These are phyloP conservation scores for Columba guinea DNA, from an alignment of 2,797 vertebrate species.

Conservation along the genomic window DNA sequence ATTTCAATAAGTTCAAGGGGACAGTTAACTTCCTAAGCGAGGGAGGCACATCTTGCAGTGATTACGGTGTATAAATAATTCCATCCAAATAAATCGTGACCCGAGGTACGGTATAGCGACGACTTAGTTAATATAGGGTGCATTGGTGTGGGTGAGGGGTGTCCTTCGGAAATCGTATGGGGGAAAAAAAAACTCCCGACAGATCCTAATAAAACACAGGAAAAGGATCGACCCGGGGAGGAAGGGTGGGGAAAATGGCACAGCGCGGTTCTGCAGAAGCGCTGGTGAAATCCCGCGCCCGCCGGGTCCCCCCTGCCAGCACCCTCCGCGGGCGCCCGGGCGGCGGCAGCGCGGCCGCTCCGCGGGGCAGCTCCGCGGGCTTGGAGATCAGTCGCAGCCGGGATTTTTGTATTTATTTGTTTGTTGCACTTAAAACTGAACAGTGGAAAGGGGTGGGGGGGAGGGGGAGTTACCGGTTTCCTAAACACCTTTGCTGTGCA, in stretches of 20 bases:
- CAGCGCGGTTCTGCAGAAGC: neutral
- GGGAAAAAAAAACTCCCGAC: neutral
- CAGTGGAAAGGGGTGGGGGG: neutral
- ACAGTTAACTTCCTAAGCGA: conserved; percentile 8
- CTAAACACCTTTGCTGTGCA: conserved; percentile 53
- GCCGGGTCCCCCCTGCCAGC: neutral
- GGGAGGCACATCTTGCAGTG: conserved; percentile 26
- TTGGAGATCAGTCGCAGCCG: neutral
- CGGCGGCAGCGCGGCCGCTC: neutral
- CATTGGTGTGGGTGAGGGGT: neutral
- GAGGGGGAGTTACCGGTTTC: neutral
- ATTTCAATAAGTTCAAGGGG: conserved; percentile 33
- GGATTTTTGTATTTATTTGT: conserved; percentile 26
- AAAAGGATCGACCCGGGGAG: neutral
- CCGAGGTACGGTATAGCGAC: neutral
- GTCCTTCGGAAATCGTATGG: neutral
- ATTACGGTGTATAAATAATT: conserved; percentile 22
- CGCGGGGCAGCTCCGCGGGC: neutral
- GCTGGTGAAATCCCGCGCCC: neutral
- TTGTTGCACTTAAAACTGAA: conserved; percentile 33
- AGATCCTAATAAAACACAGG: conserved; percentile 5
- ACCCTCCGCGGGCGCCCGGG: neutral
- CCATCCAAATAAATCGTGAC: conserved; percentile 28
- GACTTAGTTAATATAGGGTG: neutral
- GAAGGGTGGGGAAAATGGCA: neutral